Conservation (phyloP, 2,113 vertebrate genomes). For the Balaeniceps rex region DNA sequence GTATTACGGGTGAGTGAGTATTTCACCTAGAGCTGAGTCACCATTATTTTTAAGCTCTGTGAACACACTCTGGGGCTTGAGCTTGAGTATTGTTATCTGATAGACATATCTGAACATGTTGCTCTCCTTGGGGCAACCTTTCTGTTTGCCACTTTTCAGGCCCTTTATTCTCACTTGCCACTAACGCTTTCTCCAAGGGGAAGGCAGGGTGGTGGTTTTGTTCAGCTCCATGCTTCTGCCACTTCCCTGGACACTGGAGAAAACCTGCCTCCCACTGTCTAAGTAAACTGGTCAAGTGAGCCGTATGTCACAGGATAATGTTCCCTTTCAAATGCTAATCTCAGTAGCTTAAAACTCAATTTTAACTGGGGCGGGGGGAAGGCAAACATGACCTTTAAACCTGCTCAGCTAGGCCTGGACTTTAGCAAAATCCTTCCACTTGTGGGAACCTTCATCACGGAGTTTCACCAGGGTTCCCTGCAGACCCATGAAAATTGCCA, state of each 20-base stretch:
- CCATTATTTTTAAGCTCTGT: not conserved
- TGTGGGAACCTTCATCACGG: not conserved
- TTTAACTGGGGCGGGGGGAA: not conserved
- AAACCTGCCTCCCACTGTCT: not conserved
- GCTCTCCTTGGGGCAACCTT: slow-evolving; percentile 2
- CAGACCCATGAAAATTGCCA: not conserved
- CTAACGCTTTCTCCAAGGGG: not conserved
- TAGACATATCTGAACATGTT: not conserved
- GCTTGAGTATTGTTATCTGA: not conserved
- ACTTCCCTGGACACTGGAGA: not conserved
- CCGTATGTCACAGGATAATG: not conserved
- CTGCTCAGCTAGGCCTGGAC: not conserved
- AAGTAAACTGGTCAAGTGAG: not conserved
- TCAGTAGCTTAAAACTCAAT: not conserved
- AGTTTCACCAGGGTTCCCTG: not conserved
- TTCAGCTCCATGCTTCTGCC: not conserved
- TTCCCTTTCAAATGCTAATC: not conserved
- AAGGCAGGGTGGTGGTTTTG: not conserved
- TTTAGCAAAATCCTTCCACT: not conserved
- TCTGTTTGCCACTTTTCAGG: not conserved
- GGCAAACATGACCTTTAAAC: not conserved
- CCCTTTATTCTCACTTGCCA: not conserved
- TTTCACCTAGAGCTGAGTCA: slow-evolving; percentile 11
- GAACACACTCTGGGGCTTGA: not conserved
- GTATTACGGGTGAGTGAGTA: not conserved